Conservation (phyloP, 2,888 invertebrate genomes). For the Scaptodrosophila latifasciaeformis region DNA sequence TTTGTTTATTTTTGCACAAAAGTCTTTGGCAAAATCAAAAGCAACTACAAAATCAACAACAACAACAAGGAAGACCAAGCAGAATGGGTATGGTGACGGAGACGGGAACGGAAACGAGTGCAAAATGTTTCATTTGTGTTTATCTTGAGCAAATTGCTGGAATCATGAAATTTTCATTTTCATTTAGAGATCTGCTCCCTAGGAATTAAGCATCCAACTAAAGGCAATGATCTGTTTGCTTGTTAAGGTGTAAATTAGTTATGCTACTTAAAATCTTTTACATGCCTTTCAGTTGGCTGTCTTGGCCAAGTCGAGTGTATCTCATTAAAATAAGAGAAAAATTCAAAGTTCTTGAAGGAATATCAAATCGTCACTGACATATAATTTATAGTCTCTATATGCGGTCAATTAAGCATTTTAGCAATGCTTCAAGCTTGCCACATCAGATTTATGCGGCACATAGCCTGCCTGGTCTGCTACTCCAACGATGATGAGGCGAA, state of each 20-base stretch:
- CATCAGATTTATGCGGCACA: background rate
- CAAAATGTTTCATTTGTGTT: slow-evolving; percentile 23
- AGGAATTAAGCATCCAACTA: too few species aligned
- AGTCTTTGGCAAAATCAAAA: slow-evolving; percentile 35
- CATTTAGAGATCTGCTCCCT: too few species aligned
- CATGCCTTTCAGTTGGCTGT: slow-evolving; percentile 2
- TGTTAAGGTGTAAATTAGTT: too few species aligned
- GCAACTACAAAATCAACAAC: too few species aligned
- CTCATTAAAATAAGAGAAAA: slow-evolving; percentile 1
- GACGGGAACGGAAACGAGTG: too few species aligned
- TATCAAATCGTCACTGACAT: too few species aligned
- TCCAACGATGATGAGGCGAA: background rate
- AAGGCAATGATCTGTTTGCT: too few species aligned
- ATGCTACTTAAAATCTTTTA: too few species aligned
- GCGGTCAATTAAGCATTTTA: slow-evolving; percentile 50
- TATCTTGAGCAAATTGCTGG: slow-evolving; percentile 39
- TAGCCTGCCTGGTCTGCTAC: too few species aligned
- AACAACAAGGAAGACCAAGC: too few species aligned
- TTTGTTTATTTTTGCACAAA: slow-evolving; percentile 47
- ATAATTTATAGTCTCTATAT: slow-evolving; percentile 49
- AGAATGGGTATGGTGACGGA: too few species aligned
- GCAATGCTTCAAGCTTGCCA: slow-evolving; percentile 30
- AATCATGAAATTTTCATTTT: slow-evolving; percentile 37
- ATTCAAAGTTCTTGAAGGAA: slow-evolving; percentile 1
- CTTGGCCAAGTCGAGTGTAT: background rate